Evolutionary conservation across 2,113 vertebrate species (phyloP), one percentile per base, ranked within the genome.

Genomic region (Mesembrinibis cayennensis): DNA sequence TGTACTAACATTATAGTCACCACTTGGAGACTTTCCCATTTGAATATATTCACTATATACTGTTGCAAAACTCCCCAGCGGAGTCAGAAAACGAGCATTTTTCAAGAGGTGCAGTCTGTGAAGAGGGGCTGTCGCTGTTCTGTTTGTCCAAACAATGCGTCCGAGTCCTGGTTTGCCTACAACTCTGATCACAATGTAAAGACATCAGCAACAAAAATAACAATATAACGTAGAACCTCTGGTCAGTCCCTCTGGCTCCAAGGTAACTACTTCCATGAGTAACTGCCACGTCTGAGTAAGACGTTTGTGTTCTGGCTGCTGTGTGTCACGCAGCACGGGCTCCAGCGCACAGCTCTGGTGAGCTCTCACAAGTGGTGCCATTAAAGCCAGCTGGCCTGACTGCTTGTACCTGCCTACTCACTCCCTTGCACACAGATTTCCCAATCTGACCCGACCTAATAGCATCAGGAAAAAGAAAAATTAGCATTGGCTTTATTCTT

Each of bases 21-120:
- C 58, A 63, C 62, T 93, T 95, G 87, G 94, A 96, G 67, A 44
- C 44, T 15, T 91, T 82, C 78, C 74, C 61, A 47, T 32, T 81
- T 44, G 42, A 66, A 90, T 61, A 49, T 45, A 84, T 63, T 94
- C 63, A 77, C 80, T 78, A 47, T 23, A 69, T 7, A 29, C 20
- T 79, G 15, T 30, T 82, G 58, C 61, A 92, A 90, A 90, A 62
- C 61, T 86, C 42, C 72, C 40, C 89, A 88, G 56, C 40, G n/a
- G 45, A 62, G 40, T 61, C 87, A 83, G 73, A 91, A 92, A 89
- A 71, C 0, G 25, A 92, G 61, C 3, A 6, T 91, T 95, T 94
- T 79, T 55, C 92, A 92, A 59, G 87, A 77, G 63, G 53, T 38
- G 32, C 27, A 20, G 19, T 11, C 50, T 34, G 8, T 15, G 25